Conservation (phyloP, 2,888 invertebrate genomes). For the Lasius fuliginosus region DNA sequence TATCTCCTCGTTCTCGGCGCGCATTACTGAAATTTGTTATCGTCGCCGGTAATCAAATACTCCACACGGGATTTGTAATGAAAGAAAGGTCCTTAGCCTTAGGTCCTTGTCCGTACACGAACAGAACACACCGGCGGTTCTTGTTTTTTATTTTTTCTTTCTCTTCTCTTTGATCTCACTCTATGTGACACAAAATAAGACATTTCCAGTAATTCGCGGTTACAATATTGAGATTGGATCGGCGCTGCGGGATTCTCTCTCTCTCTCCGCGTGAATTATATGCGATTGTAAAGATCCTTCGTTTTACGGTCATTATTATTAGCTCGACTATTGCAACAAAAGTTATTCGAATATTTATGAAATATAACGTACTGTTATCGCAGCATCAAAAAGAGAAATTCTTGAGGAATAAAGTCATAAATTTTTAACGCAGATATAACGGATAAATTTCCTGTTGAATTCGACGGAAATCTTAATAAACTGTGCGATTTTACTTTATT, state of each 20-base stretch:
- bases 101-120: not conserved
- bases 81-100: slow-evolving; percentile 37
- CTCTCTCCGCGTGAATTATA: slow-evolving; percentile 33
- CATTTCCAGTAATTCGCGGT: slow-evolving; percentile 74
- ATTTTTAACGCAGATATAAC: slow-evolving; percentile 6
- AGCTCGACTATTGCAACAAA: slow-evolving; percentile 66
- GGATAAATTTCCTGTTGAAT: slow-evolving; percentile 12
- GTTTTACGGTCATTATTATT: slow-evolving; percentile 65
- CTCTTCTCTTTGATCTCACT: slow-evolving; percentile 19
- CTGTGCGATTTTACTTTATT: not conserved
- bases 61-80: slow-evolving; percentile 62
- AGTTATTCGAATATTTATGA: slow-evolving; percentile 49
- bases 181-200: slow-evolving; percentile 66
- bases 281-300: slow-evolving; percentile 69
- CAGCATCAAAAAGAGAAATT: not conserved
- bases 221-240: slow-evolving; percentile 69
- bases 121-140: not conserved
- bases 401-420: not conserved
- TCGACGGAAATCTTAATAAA: not conserved
- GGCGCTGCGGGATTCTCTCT: slow-evolving; percentile 56
- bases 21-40: slow-evolving; percentile 63
- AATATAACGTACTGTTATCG: slow-evolving; percentile 46
- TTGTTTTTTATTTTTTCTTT: slow-evolving; percentile 58
- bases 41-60: slow-evolving; percentile 63
- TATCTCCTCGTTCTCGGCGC: slow-evolving; percentile 55